These are phyloP conservation scores for Etheostoma perlongum DNA, from an alignment of 2,797 vertebrate species.

Conservation along the genomic window DNA sequence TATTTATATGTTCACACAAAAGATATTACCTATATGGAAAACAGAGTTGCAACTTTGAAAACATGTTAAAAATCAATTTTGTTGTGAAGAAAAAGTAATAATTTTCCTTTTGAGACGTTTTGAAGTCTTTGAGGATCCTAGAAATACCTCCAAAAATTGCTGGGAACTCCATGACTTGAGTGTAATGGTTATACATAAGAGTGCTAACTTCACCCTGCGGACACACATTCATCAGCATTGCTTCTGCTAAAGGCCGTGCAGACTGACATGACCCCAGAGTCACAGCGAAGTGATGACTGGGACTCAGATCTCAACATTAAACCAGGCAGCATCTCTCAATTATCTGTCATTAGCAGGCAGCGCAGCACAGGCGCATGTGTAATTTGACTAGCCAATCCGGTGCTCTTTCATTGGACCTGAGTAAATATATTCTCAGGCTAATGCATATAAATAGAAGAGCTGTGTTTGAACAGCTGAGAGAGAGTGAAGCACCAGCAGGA, in stretches of 20 bases:
- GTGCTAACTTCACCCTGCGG: constrained; percentile 6
- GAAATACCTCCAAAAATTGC: neutral
- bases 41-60: no score
- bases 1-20: no score
- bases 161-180: constrained; percentile 8
- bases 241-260: constrained; percentile 3
- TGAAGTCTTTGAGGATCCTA: neutral
- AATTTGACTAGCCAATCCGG: constrained; percentile 92
- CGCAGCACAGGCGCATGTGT: constrained; percentile 69
- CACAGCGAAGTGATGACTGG: neutral
- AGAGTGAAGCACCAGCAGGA: constrained; percentile 21
- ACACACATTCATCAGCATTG: constrained; percentile 24
- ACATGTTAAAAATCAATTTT: no score
- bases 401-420: constrained; percentile 88
- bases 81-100: no score
- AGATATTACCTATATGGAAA: no score
- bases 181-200: neutral
- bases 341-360: constrained; percentile 89
- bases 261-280: constrained; percentile 40
- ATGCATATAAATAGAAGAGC: constrained; percentile 87
- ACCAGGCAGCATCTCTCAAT: constrained; percentile 86
- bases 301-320: constrained; percentile 42
- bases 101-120: neutral
- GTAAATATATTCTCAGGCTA: constrained; percentile 89
- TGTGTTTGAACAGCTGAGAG: constrained; percentile 89